phyloP scores from a whole-genome alignment of 2,888 invertebrate species.

The Tolmerus cingulatus region DNA sequence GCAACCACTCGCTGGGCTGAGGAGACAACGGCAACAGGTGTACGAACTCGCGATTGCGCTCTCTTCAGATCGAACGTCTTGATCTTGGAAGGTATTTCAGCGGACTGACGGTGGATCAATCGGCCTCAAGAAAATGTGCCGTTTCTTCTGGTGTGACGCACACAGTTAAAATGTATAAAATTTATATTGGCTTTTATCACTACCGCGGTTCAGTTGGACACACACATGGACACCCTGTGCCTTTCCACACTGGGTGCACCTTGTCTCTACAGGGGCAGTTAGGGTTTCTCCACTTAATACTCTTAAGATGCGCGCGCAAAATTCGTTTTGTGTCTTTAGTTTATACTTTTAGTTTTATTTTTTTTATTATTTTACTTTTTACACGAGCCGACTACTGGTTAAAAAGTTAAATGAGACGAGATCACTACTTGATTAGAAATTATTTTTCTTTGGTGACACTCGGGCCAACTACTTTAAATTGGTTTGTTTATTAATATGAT shows the following conservation, averaged over 20 bases:
- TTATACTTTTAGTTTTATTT: neutral
- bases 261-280: neutral
- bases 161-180: conserved; percentile 10
- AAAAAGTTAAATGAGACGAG: neutral
- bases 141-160: conserved; percentile 10
- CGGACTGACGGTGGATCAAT: conserved; percentile 33
- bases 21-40: conserved; percentile 9
- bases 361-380: neutral
- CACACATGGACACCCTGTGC: neutral
- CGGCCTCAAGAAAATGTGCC: conserved; percentile 9
- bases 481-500: conserved; percentile 49
- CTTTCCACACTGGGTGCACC: neutral
- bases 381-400: neutral
- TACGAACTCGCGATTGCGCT: conserved; percentile 3
- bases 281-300: conserved; percentile 8
- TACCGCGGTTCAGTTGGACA: neutral
- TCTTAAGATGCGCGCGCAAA: conserved; percentile 36
- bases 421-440: conserved; percentile 33
- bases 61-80: conserved; percentile 2
- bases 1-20: conserved; percentile 45
- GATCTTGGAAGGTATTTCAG: conserved; percentile 28
- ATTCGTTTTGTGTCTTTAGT: neutral
- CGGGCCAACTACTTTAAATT: conserved; percentile 43
- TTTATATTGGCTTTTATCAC: conserved; percentile 23
- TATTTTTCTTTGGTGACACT: conserved; percentile 24